Evolutionary conservation across 2,888 invertebrate species (phyloP).

Genomic region (Cantharis nigra): DNA sequence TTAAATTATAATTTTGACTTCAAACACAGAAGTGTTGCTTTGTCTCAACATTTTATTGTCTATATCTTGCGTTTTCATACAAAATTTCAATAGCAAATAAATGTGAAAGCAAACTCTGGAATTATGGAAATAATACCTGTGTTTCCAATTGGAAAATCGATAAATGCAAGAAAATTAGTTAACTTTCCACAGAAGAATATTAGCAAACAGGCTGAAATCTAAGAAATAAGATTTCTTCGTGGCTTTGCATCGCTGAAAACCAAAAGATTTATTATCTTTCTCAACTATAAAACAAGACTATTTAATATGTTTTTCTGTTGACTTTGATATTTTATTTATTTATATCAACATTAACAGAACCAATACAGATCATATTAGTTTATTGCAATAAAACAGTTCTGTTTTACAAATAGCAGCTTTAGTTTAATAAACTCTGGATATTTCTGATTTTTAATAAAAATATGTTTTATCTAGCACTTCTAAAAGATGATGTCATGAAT

Average conservation of each 20-base stretch:
- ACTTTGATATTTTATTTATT: no score
- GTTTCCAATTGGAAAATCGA: background rate
- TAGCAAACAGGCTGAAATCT: background rate
- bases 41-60: background rate
- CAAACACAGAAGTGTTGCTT: background rate
- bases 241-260: background rate
- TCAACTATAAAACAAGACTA: no score
- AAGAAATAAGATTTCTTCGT: background rate
- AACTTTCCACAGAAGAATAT: background rate
- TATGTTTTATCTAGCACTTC: no score
- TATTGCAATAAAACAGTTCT: no score
- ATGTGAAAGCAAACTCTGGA: background rate
- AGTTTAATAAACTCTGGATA: no score
- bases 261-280: background rate
- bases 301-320: no score
- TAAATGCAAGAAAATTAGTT: background rate
- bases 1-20: background rate
- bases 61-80: background rate
- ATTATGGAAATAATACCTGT: background rate
- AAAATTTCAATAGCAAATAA: background rate
- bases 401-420: no score
- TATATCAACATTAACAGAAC: no score
- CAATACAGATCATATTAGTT: no score
- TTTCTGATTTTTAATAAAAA: no score
- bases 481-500: background rate